These are phyloP conservation scores for Procavia capensis DNA, from an alignment of 2,113 vertebrate genomes.

Conservation along the genomic window DNA sequence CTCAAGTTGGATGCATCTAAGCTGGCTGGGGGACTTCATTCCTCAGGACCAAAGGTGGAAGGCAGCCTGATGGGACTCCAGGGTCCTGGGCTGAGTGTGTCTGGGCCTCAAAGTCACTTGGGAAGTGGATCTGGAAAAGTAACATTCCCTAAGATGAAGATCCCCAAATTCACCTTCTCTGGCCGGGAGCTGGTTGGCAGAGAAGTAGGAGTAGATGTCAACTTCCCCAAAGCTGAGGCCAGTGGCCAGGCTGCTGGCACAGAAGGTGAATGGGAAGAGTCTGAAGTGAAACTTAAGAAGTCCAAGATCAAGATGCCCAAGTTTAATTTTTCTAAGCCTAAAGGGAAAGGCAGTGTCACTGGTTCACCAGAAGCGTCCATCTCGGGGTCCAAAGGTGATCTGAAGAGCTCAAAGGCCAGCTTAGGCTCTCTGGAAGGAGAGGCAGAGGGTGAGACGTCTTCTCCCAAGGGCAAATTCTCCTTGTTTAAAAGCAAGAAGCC, in stretches of 20 bases:
- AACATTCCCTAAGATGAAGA: constrained; percentile 87
- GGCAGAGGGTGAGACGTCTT: constrained; percentile 79
- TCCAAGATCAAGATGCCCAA: constrained; percentile 95
- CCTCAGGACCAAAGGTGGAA: constrained; percentile 79
- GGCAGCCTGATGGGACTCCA: constrained; percentile 56
- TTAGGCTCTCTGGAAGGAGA: constrained; percentile 88
- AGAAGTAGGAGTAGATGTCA: constrained; percentile 87
- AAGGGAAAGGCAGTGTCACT: constrained; percentile 87
- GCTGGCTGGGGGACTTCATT: constrained; percentile 60
- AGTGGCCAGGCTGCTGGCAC: constrained; percentile 65
- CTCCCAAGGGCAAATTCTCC: constrained; percentile 92
- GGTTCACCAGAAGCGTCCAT: constrained; percentile 84
- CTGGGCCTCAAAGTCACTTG: constrained; percentile 50
- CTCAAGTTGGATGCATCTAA: constrained; percentile 60
- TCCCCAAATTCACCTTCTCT: constrained; percentile 85
- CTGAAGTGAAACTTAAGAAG: constrained; percentile 89
- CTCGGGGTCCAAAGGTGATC: constrained; percentile 85
- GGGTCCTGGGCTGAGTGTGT: background rate
- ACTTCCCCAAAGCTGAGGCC: constrained; percentile 75
- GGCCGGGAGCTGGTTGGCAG: constrained; percentile 83
- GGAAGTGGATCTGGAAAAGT: constrained; percentile 80
- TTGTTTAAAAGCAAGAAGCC: constrained; percentile 90
- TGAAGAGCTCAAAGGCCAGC: constrained; percentile 90
- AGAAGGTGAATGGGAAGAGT: constrained; percentile 86
- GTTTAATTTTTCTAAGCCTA: constrained; percentile 92